Base-by-base conservation (phyloP, 1,140 invertebrate genomes). In the Augochlora pura region DNA sequence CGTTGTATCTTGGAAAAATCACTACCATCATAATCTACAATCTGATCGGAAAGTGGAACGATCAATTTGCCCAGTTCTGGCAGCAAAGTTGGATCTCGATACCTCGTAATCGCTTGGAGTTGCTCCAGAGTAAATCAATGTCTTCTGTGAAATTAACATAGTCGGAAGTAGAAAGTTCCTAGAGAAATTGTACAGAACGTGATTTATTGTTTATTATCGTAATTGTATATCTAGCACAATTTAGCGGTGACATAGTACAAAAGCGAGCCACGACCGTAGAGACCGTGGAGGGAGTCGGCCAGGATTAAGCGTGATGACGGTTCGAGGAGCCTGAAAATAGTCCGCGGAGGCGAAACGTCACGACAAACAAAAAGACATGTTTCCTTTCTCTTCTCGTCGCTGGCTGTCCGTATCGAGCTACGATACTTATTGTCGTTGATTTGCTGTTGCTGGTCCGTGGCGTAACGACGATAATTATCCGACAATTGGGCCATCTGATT, bases 221-320 rank as follows among this genome's bases (percentile, higher is more conserved):
- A 75, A 79, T 64, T 69, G 52, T 75, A 72, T 32, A 66, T 66
- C 83, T 66, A 85, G 68, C 70, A 39, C 49, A 80, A 49, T 73
- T 52, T 83, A 83, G 81, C 68, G 65, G 74, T 66, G 77, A 77
- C 14, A 85, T 82, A 85, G 81, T 83, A 85, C 83, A 85, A 85
- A 57, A 80, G 18, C 49, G 46, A 18, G 52, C 27, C 63, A 59
- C 52, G 32, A 57, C 27, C 59, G 39, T 82, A 75, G 32, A 18
- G 23, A 57, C 52, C 39, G 52, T 62, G 27, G 54, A 25, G 54
- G 21, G 57, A 75, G 54, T 74, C 54, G 16, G 65, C 23, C 60
- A 27, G 70, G 18, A 57, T 7, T 57, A 52, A 52, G 1, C 54
- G n/a, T 21, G 54, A 57, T 57, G 54, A 21, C 54, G 54, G 54